Evolutionary conservation across 2,888 invertebrate genomes (phyloP), one percentile per base, ranked within the genome.

Genomic region (Harpagoxenus sublaevis): DNA sequence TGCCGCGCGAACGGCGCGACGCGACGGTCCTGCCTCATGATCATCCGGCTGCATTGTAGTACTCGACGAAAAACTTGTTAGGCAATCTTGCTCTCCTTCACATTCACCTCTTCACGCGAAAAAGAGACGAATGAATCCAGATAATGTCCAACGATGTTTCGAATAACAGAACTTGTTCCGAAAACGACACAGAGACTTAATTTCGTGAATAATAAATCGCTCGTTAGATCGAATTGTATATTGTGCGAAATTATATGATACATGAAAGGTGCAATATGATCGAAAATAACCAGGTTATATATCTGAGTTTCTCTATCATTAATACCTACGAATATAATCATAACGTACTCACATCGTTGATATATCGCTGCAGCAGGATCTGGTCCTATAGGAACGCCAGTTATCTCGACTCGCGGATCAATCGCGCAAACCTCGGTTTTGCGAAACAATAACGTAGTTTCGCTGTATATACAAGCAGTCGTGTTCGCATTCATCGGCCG

Each of bases 371-470:
- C 23, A 48, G 35, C 35, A 48, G 73, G 39, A 48, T 18, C 60
- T 35, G 79, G 48, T 60, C 73, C 60, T 73, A 71, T 71, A 73
- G 79, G 35, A 71, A 60, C 79, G 73, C 60, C 73, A 60, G 79
- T 81, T 81, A 81, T 81, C 79, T 81, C 79, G 73, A 71, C 73
- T 71, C 73, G 79, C 73, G 73, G 79, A 81, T 81, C 73, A 81
- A 81, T 81, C 73, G 73, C 73, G 79, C 73, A 81, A 81, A 81
- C 79, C 79, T 71, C 79, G 79, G 60, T 81, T 81, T 81, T 81
- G 73, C 79, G 79, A 81, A 81, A 81, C 79, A 81, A 81, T 81
- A 81, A 81, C 79, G 79, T 81, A 81, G 79, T 81, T 81, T 81
- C 79, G 48, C 73, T 70, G 79, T 81, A 81, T 71, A 73, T 81